Conservation (phyloP, 2,888 invertebrate genomes). For the Caenorhabditis uteleia region DNA sequence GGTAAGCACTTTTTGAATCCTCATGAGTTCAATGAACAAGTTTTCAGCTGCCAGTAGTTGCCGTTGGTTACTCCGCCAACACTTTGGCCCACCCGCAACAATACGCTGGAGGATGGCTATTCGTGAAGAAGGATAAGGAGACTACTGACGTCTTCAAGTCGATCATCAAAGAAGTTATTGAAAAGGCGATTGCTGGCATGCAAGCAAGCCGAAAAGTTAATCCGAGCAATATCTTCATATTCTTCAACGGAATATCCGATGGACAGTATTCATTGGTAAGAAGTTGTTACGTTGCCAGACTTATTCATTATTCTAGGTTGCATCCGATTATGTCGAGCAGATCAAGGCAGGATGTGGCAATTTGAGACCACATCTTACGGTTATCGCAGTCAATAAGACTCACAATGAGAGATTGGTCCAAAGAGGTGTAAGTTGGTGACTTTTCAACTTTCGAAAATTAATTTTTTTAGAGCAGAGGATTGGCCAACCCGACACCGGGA, state of each 20-base stretch:
- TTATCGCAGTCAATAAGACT: not conserved
- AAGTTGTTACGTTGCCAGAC: no score
- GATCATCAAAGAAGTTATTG: conserved; percentile 5
- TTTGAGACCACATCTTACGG: not conserved
- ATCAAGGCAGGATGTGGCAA: not conserved
- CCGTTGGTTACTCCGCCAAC: conserved; percentile 20
- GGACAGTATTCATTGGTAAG: conserved; percentile 8
- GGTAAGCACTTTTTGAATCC: not conserved
- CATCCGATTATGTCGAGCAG: conserved; percentile 4
- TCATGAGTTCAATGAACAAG: not conserved
- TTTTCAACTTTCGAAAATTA: not conserved
- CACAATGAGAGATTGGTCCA: not conserved
- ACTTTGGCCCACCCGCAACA: not conserved
- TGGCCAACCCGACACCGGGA: conserved; percentile 28
- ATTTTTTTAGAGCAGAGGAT: not conserved
- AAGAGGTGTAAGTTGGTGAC: not conserved
- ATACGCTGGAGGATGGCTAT: conserved; percentile 26
- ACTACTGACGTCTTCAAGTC: not conserved
- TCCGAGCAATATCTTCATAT: conserved; percentile 8
- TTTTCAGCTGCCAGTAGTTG: conserved; percentile 1
- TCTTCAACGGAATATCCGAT: conserved; percentile 26
- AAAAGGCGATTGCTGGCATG: not conserved
- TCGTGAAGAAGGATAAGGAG: conserved; percentile 1
- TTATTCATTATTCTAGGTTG: conserved; percentile 4
- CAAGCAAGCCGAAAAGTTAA: not conserved